A percentile compares a stretch with the other conserved stretches of the same genome.
Evolutionary conservation across 2,888 invertebrate species (phyloP).

Genomic region (Mayetiola destructor): DNA sequence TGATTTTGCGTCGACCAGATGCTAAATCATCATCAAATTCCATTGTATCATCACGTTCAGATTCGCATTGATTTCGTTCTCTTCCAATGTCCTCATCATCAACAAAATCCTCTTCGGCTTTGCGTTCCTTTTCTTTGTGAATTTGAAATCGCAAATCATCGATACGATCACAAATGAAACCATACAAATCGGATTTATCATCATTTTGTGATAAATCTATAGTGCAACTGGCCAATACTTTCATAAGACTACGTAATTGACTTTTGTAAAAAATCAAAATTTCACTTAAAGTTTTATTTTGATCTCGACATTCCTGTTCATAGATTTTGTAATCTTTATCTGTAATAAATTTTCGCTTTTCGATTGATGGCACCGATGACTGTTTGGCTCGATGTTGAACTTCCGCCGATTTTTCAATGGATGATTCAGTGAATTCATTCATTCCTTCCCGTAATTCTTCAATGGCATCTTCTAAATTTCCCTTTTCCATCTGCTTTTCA

Average conservation of each 20-base stretch:
- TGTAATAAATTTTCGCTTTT: neutral
- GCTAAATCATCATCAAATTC: neutral
- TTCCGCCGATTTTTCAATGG: neutral
- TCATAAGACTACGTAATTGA: conserved; percentile 4
- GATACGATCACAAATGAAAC: neutral
- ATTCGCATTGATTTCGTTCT: neutral
- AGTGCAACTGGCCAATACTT: neutral
- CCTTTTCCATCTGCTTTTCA: neutral
- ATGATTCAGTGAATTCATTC: neutral
- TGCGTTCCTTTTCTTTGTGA: neutral
- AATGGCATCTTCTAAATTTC: neutral
- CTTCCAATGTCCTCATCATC: neutral
- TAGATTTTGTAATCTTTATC: neutral
- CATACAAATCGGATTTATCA: conserved; percentile 3
- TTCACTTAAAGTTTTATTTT: conserved; percentile 6
- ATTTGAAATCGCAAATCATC: neutral
- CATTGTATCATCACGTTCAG: neutral
- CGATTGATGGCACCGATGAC: neutral
- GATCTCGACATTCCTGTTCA: neutral
- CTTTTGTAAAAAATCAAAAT: conserved; percentile 1
- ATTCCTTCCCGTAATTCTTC: neutral
- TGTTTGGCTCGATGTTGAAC: neutral
- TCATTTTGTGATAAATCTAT: neutral
- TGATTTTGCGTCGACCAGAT: neutral
- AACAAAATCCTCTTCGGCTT: neutral